Conservation (phyloP, 2,888 invertebrate genomes). For the Steromphala cineraria region DNA sequence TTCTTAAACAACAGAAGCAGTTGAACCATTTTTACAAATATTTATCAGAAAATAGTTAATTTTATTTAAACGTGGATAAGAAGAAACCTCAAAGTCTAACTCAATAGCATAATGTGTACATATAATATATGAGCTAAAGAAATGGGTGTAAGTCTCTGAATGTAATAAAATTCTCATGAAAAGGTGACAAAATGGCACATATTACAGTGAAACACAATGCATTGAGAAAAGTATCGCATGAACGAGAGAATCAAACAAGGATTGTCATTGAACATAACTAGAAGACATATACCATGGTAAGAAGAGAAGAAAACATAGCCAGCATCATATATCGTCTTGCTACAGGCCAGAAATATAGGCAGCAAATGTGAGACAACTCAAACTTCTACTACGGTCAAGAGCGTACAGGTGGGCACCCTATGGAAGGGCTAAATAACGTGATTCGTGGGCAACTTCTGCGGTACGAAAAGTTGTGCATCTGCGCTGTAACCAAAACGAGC, state of each 20-base stretch:
- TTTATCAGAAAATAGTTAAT: not conserved
- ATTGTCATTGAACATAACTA: not conserved
- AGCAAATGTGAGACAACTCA: not conserved
- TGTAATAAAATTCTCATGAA: conserved; percentile 21
- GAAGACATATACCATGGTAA: not conserved
- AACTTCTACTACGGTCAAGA: not conserved
- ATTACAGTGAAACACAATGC: conserved; percentile 2
- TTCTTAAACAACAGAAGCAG: too few relatives aligned
- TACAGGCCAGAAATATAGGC: not conserved
- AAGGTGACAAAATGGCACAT: conserved; percentile 7
- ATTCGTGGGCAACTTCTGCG: not conserved
- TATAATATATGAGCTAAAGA: conserved; percentile 1
- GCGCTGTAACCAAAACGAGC: conserved; percentile 4
- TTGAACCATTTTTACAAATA: too few relatives aligned
- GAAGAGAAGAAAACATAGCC: not conserved
- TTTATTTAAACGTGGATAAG: not conserved
- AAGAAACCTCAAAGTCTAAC: not conserved
- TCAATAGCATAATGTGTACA: not conserved
- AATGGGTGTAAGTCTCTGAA: conserved; percentile 11
- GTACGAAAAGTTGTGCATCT: not conserved
- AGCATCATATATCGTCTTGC: not conserved
- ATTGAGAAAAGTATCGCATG: not conserved
- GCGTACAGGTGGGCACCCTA: not conserved
- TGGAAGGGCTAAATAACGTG: not conserved
- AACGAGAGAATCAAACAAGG: not conserved